These are phyloP conservation scores for Aromia moschata DNA, from an alignment of 2,888 invertebrate species.

Conservation along the genomic window DNA sequence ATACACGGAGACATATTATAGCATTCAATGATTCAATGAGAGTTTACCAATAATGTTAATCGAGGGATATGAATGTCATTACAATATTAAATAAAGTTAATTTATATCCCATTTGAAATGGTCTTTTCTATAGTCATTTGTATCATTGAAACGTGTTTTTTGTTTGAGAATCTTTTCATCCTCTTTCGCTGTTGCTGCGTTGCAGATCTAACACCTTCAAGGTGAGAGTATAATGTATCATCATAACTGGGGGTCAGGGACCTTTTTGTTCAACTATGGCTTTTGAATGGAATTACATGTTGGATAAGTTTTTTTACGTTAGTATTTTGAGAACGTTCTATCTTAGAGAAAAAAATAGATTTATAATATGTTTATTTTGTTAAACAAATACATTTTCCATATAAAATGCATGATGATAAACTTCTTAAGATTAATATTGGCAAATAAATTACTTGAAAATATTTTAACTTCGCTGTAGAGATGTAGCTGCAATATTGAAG, in stretches of 20 bases:
- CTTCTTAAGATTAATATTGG: not conserved
- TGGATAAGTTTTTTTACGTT: conserved; percentile 9
- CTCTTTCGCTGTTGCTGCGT: conserved; percentile 34
- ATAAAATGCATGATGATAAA: not conserved
- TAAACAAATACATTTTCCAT: not conserved
- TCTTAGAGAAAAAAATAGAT: not conserved
- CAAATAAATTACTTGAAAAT: not conserved
- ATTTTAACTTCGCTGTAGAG: not conserved
- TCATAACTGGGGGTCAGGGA: conserved; percentile 39
- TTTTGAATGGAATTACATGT: conserved; percentile 16
- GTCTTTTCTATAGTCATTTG: conserved; percentile 35
- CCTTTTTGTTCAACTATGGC: conserved; percentile 29
- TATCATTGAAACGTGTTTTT: conserved; percentile 27
- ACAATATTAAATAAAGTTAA: conserved; percentile 37
- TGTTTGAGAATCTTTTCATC: conserved; percentile 21
- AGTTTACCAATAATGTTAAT: conserved; percentile 31
- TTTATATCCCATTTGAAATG: conserved; percentile 36
- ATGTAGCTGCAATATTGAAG: not conserved
- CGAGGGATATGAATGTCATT: conserved; percentile 28
- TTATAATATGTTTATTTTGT: too few relatives aligned
- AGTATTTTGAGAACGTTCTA: conserved; percentile 5
- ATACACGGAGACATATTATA: too few relatives aligned
- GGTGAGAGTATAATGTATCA: conserved; percentile 42
- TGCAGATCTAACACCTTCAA: conserved; percentile 42
- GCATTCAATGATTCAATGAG: conserved; percentile 13